Evolutionary conservation across 2,888 invertebrate species (phyloP), one percentile per base, ranked within the genome.

Genomic region (Caenorhabditis sinica): DNA sequence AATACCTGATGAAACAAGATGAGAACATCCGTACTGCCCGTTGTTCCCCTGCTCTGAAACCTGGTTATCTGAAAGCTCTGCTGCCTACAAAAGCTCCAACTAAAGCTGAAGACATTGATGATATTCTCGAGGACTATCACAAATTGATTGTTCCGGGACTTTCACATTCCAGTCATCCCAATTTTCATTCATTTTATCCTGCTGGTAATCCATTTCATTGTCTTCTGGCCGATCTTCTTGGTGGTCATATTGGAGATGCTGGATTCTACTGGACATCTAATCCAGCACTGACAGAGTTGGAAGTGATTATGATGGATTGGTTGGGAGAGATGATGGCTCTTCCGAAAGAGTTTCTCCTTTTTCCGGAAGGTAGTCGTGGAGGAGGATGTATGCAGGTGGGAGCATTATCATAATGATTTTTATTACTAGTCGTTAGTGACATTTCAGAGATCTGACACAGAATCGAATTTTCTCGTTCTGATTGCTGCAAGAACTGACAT

Each of bases 221-320:
- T 49, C 40, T 84, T 30, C 74, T 84, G 9, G 75, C 80, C 9
- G 81, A 80, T 65, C 61, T 84, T 56, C 76, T 84, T 17, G 80
- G 80, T n/a, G 80, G 65, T 17, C 80, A 81, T 20, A 80, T 75
- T 43, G 79, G 79, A 20, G 83, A 79, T 63, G 77, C 80, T 23
- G 80, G 76, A 13, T 80, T 84, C 75, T 76, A 66, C 30, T 76
- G 76, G 84, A 76, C 80, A 17, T 56, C 84, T 0, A 81, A 81
- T 51, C 80, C 81, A 28, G 80, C 84, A 17, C 58, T 84, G 9
- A 76, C 75, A 30, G 84, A 84, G 30, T 51, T 84, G 33, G 84
- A 84, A 68, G 73, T 76, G 4, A 30, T 76, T 8, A 81, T 84
- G 76, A 84, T 84, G 84, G 81, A 81, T 68, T 84, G 84, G 84